phyloP scores from a whole-genome alignment of 1,140 invertebrate species.

The Camponotus floridanus region DNA sequence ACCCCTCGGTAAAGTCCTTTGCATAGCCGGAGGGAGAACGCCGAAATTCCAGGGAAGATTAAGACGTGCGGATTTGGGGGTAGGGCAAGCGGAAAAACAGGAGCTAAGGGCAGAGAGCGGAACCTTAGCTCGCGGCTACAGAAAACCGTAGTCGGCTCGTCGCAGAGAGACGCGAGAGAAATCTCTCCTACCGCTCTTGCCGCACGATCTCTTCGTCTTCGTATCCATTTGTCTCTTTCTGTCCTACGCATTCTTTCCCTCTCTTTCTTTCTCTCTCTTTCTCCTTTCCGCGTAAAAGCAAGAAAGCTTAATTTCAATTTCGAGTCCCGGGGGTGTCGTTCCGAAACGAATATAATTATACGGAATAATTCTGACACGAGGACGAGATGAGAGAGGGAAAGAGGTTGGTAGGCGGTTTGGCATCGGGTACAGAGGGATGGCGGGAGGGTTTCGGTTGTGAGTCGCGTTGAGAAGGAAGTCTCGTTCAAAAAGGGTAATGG shows the following conservation, averaged over 20 bases:
- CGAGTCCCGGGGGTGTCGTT: constrained; percentile 85
- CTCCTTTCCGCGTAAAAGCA: constrained; percentile 64
- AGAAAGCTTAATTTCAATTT: constrained; percentile 86
- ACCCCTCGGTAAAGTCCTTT: constrained; percentile 67
- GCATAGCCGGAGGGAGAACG: constrained; percentile 70
- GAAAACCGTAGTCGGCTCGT: constrained; percentile 69
- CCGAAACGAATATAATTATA: constrained; percentile 87
- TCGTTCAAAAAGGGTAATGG: constrained; percentile 58
- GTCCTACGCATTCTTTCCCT: background rate
- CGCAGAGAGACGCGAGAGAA: constrained; percentile 56
- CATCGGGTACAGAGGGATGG: constrained; percentile 23
- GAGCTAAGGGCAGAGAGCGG: constrained; percentile 70
- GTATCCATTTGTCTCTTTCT: constrained; percentile 4
- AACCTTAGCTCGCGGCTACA: constrained; percentile 81
- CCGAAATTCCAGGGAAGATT: constrained; percentile 72
- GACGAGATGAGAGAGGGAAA: constrained; percentile 46
- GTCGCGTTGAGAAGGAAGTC: constrained; percentile 62
- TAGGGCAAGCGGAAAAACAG: constrained; percentile 74
- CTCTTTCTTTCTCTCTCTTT: constrained; percentile 18
- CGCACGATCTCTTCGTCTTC: constrained; percentile 46
- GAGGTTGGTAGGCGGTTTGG: constrained; percentile 48
- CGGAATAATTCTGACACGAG: constrained; percentile 85
- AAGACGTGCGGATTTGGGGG: constrained; percentile 77
- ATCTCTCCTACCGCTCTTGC: constrained; percentile 32
- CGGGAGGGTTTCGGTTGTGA: constrained; percentile 46